A percentile compares a stretch with the other conserved stretches of the same genome.
These are phyloP conservation scores for Diachrysia chrysitis DNA, from an alignment of 2,888 invertebrate species.

Conservation along the genomic window DNA sequence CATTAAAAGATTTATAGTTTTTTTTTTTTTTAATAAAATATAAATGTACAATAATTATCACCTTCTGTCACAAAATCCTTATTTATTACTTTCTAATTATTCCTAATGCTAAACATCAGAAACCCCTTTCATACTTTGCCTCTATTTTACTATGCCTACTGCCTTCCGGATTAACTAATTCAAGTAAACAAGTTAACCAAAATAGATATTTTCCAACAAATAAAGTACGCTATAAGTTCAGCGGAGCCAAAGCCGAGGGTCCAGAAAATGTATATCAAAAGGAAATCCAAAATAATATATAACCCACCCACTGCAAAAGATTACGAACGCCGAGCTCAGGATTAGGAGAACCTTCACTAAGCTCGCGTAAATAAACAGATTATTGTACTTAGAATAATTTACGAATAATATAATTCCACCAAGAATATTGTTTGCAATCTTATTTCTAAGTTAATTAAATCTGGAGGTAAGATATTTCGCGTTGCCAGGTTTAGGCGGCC, in stretches of 20 bases:
- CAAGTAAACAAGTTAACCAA: background rate
- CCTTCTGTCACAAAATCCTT: too few species aligned
- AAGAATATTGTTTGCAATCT: conserved; percentile 32
- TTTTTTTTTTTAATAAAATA: too few species aligned
- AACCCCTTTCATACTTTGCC: too few species aligned
- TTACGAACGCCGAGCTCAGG: conserved; percentile 21
- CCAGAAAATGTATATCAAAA: conserved; percentile 11
- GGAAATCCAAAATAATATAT: conserved; percentile 14
- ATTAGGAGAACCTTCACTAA: conserved; percentile 22
- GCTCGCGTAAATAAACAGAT: conserved; percentile 61
- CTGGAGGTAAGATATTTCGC: conserved; percentile 5
- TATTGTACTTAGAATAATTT: conserved; percentile 56
- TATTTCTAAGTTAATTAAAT: conserved; percentile 27
- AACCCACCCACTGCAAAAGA: conserved; percentile 22
- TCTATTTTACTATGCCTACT: background rate
- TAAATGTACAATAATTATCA: too few species aligned
- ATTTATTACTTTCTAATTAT: too few species aligned
- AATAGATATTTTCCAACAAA: background rate
- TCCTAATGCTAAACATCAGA: too few species aligned
- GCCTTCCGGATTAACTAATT: background rate
- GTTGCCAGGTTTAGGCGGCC: background rate
- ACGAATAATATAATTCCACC: conserved; percentile 35
- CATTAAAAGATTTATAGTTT: too few species aligned
- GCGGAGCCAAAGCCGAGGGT: background rate
- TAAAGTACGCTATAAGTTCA: conserved; percentile 4